phyloP scores from a whole-genome alignment of 1,140 invertebrate genomes.

The Caenorhabditis latens region DNA sequence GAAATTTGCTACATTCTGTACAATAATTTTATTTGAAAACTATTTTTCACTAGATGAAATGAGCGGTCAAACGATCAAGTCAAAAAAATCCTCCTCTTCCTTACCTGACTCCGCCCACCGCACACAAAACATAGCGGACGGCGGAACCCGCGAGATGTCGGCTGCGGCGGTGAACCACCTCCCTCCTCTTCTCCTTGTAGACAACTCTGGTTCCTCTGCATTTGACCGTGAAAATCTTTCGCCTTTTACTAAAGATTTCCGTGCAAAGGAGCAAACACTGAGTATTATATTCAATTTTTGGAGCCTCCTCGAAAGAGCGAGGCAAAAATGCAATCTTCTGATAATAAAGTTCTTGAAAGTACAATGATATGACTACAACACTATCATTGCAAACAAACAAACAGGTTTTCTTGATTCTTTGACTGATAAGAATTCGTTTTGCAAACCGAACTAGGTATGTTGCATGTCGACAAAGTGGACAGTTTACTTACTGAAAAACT shows the following conservation, averaged over 20 bases:
- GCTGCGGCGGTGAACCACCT: background rate
- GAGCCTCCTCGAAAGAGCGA: constrained; percentile 20
- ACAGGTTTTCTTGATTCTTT: background rate
- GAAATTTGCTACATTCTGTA: no score
- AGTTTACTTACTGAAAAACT: background rate
- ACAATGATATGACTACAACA: no score
- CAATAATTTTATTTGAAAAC: no score
- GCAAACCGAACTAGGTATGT: background rate
- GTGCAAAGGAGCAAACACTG: constrained; percentile 50
- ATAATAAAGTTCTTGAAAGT: no score
- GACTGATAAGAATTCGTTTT: background rate
- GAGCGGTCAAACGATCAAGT: no score
- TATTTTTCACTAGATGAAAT: no score
- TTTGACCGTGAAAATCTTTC: constrained; percentile 59
- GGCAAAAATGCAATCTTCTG: background rate
- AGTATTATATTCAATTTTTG: constrained; percentile 40
- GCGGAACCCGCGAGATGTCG: no score
- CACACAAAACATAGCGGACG: no score
- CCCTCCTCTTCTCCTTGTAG: background rate
- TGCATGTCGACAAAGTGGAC: background rate
- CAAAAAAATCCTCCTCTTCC: no score
- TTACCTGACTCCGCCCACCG: no score
- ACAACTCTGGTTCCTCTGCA: constrained; percentile 54
- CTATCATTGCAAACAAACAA: background rate
- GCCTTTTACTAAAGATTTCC: constrained; percentile 63